Evolutionary conservation across 2,888 invertebrate species (phyloP).

Genomic region (Idaea biselata): DNA sequence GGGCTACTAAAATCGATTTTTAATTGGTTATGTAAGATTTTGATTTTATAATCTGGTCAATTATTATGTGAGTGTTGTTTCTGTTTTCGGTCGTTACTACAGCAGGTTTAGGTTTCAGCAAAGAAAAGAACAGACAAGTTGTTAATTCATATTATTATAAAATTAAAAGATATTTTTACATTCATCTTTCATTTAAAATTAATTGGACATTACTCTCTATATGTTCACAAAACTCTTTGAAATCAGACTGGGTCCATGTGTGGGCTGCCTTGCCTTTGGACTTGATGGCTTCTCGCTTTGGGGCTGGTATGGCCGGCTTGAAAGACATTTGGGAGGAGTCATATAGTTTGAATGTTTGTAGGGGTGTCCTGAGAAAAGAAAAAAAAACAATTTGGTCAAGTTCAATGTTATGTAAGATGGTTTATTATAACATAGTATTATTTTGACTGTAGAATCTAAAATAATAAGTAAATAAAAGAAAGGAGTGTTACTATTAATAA

Average conservation of each 20-base stretch:
- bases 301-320: constrained; percentile 86
- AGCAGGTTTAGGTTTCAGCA: background rate
- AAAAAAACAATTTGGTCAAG: too few relatives aligned
- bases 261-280: constrained; percentile 39
- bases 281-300: constrained; percentile 58
- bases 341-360: constrained; percentile 82
- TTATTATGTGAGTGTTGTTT: too few relatives aligned
- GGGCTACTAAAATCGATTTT: too few relatives aligned
- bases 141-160: constrained; percentile 1
- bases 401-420: too few relatives aligned
- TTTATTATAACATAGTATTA: too few relatives aligned
- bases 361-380: constrained; percentile 76
- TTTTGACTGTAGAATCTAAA: too few relatives aligned
- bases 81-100: too few relatives aligned
- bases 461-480: too few relatives aligned
- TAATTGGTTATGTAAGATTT: too few relatives aligned
- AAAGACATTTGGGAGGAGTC: constrained; percentile 87
- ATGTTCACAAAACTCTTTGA: constrained; percentile 65
- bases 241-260: constrained; percentile 63
- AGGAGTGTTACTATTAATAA: too few relatives aligned
- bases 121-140: constrained; percentile 11
- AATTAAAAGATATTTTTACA: too few relatives aligned
- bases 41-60: too few relatives aligned
- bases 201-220: constrained; percentile 50
- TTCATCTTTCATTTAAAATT: constrained; percentile 28